A percentile compares a stretch with the other conserved stretches of the same genome.
phyloP scores from a whole-genome alignment of 2,888 invertebrate species.

The Leptinotarsa rubiginosa region DNA sequence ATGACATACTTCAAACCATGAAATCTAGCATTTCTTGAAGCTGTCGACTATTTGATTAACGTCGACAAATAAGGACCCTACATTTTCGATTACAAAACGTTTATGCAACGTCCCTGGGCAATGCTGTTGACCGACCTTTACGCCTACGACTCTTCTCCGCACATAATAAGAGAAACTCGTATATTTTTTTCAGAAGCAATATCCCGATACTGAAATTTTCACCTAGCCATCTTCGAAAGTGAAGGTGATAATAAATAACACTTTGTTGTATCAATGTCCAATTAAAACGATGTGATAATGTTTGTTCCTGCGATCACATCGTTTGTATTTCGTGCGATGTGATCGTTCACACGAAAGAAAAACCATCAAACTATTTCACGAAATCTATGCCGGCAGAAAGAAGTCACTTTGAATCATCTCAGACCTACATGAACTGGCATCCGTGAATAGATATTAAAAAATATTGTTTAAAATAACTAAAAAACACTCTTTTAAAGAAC shows the following conservation, averaged over 20 bases:
- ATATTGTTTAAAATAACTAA: too few species aligned
- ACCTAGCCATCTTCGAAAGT: slow-evolving; percentile 5
- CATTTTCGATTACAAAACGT: not conserved
- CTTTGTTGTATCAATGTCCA: not conserved
- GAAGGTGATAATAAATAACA: slow-evolving; percentile 12
- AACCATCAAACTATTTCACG: not conserved
- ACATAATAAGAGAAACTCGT: not conserved
- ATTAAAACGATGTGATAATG: not conserved
- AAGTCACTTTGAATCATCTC: not conserved
- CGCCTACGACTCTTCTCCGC: not conserved
- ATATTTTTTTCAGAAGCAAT: not conserved
- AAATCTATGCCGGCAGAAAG: not conserved
- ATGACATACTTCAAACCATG: too few species aligned
- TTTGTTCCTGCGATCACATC: not conserved
- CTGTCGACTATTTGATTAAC: too few species aligned
- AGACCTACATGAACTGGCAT: too few species aligned
- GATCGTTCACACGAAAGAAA: slow-evolving; percentile 9
- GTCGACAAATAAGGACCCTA: too few species aligned
- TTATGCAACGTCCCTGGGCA: slow-evolving; percentile 3
- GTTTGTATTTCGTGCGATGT: not conserved
- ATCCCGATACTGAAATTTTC: not conserved
- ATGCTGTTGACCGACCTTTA: slow-evolving; percentile 11
- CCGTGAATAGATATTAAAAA: too few species aligned
- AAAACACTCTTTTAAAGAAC: too few species aligned
- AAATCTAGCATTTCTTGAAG: too few species aligned